Conservation (phyloP, 2,113 vertebrate species). For the Scomber scombrus region DNA sequence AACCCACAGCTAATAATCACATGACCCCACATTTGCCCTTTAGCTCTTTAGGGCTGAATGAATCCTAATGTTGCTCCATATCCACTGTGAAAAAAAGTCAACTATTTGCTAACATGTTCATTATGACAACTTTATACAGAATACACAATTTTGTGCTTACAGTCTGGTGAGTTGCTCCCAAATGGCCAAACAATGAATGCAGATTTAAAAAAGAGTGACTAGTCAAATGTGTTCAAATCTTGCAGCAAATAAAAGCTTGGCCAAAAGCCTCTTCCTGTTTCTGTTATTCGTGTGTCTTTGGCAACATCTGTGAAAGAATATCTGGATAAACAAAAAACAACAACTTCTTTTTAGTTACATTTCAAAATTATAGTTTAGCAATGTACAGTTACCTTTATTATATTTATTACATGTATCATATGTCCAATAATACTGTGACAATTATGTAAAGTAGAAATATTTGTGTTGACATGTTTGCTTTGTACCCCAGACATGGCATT, state of each 20-base stretch:
- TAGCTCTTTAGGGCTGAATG: too few relatives aligned
- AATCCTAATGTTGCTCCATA: too few relatives aligned
- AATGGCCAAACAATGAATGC: too few relatives aligned
- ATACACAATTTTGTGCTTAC: too few relatives aligned
- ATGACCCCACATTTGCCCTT: too few relatives aligned
- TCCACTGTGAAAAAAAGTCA: too few relatives aligned
- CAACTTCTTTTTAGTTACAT: neutral
- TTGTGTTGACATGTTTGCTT: neutral
- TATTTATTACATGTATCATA: constrained; percentile 27
- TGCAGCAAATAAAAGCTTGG: neutral
- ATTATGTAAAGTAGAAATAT: neutral
- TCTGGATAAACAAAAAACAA: neutral
- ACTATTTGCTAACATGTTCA: too few relatives aligned
- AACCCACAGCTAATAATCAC: too few relatives aligned
- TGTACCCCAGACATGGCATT: constrained; percentile 21
- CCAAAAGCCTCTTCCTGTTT: neutral
- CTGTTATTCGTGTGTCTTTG: neutral
- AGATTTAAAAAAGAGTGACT: neutral
- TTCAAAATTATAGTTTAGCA: neutral
- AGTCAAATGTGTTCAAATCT: neutral
- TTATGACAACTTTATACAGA: too few relatives aligned
- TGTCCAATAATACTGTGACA: neutral
- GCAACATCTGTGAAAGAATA: neutral
- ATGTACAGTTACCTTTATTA: neutral
- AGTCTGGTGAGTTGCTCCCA: too few relatives aligned